These are phyloP conservation scores for Bombylius major DNA, from an alignment of 2,888 invertebrate species.

Conservation along the genomic window DNA sequence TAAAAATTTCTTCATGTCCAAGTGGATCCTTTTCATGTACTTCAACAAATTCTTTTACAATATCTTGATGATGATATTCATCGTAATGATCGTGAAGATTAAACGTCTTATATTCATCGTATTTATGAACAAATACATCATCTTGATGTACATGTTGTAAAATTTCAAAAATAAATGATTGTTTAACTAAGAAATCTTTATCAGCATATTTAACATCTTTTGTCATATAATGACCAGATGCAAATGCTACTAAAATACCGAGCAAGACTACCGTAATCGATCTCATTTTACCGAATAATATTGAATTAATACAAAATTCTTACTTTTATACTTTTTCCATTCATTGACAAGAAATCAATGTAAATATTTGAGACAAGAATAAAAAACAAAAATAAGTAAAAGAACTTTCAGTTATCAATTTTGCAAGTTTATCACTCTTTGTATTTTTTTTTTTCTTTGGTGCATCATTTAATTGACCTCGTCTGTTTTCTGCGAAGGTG, in stretches of 20 bases:
- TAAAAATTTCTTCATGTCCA: slow-evolving; percentile 26
- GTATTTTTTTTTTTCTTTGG: too few relatives aligned
- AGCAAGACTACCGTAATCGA: slow-evolving; percentile 24
- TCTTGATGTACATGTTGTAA: slow-evolving; percentile 48
- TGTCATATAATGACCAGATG: slow-evolving; percentile 16
- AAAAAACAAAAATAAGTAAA: too few relatives aligned
- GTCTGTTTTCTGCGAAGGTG: too few relatives aligned
- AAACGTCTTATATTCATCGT: slow-evolving; percentile 45
- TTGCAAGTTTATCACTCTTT: too few relatives aligned
- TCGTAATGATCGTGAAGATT: slow-evolving; percentile 45
- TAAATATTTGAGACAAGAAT: too few relatives aligned
- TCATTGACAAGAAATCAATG: too few relatives aligned
- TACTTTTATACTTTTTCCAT: too few relatives aligned
- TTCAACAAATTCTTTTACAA: slow-evolving; percentile 43
- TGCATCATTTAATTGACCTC: too few relatives aligned
- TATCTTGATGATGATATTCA: slow-evolving; percentile 45
- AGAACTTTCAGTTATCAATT: too few relatives aligned
- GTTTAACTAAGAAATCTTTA: slow-evolving; percentile 39
- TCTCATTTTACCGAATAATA: slow-evolving; percentile 29
- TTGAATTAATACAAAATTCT: not conserved
- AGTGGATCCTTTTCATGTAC: slow-evolving; percentile 42
- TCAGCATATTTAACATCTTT: slow-evolving; percentile 37
- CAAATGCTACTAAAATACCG: slow-evolving; percentile 21
- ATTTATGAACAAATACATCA: slow-evolving; percentile 31
- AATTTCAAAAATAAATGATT: slow-evolving; percentile 41